Base-by-base conservation (phyloP, 1,140 invertebrate genomes). In the Camponotus pennsylvanicus region DNA sequence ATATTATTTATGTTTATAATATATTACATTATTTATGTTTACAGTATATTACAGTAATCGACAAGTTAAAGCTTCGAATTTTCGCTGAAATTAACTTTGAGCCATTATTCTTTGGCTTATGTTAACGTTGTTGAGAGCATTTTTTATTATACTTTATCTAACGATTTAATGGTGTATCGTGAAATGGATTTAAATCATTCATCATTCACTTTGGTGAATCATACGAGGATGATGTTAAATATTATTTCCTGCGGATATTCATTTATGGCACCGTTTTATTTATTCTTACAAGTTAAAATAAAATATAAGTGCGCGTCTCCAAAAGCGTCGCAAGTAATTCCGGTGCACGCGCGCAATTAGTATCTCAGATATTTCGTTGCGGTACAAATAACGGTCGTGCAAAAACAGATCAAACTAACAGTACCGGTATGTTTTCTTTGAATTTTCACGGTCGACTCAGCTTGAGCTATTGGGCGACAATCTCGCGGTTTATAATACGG, bases 401-500 rank as follows among this genome's bases (percentile, higher is more conserved):
- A 21, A 21, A 27, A 1, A 18, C 2, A 7, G 21, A 18, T 61
- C 63, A 6, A 67, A 49, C n/a, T 27, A 34, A 21, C 18, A 40
- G 27, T 32, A n/a, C 4, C 75, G 34, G 15, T 11, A 3, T 2
- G 8, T 61, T 75, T 61, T 61, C 69, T 37, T 61, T 49, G 69
- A 75, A 49, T 61, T 42, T 45, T 73, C 79, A 45, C n/a, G 27
- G 55, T 75, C 27, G 63, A 15, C 15, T 13, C 15, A 37, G 32
- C 57, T 82, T 59, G 21, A 27, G n/a, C 55, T 59, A 76, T 86
- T 45, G 73, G 66, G 40, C 73, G 11, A 70, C 75, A 79, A 86
- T 89, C 84, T 59, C 57, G 27, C 27, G 59, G 64, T 89, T 82
- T 89, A 52, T 52, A 52, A 52, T 52, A 89, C 83, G 70, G 59